Conservation (phyloP, 1,140 invertebrate genomes). For the Paracyclopina nana region DNA sequence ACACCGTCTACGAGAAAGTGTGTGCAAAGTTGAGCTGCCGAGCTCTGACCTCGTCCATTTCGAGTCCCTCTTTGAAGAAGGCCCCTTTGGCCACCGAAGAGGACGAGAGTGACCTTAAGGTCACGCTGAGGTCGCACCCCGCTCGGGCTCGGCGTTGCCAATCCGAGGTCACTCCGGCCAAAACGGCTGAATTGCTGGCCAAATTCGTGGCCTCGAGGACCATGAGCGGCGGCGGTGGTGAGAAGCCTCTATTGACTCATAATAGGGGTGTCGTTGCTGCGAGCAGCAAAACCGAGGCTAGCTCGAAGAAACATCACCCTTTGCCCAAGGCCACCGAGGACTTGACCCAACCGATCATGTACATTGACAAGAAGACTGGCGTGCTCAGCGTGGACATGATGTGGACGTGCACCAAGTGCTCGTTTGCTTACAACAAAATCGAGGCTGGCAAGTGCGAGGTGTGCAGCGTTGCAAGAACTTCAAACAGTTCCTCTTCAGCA, state of each 20-base stretch:
- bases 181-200: neutral
- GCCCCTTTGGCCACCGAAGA: too few relatives aligned
- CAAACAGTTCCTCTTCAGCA: conserved; percentile 20
- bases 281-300: neutral
- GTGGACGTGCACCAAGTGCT: conserved; percentile 69
- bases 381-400: conserved; percentile 36
- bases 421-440: conserved; percentile 62
- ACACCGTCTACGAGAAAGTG: too few relatives aligned
- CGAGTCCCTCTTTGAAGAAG: too few relatives aligned
- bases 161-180: neutral
- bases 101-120: too few relatives aligned
- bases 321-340: conserved; percentile 22
- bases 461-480: conserved; percentile 35
- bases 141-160: conserved; percentile 2
- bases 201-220: neutral
- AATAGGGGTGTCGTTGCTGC: too few relatives aligned
- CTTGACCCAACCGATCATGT: conserved; percentile 26
- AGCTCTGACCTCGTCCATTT: too few relatives aligned
- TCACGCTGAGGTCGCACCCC: too few relatives aligned
- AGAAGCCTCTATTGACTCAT: too few relatives aligned
- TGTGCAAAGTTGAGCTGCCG: too few relatives aligned
- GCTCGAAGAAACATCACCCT: conserved; percentile 24
- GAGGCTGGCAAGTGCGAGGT: conserved; percentile 55
- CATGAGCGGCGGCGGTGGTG: too few relatives aligned
- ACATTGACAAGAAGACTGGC: conserved; percentile 30